Conservation (phyloP, 2,797 vertebrate species). For the Sebastes oblongus region DNA sequence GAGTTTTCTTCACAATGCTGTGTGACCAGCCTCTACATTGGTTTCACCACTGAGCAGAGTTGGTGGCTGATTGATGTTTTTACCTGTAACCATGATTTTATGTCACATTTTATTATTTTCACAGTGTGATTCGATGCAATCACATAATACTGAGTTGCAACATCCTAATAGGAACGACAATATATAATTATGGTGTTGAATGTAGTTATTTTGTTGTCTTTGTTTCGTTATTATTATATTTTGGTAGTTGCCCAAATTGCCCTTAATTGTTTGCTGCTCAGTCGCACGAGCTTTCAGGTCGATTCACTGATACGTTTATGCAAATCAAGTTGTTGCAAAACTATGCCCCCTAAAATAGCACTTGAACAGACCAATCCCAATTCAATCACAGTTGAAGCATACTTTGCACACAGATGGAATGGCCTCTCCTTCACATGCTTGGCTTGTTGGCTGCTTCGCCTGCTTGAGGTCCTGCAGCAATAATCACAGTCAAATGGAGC, state of each 20-base stretch:
- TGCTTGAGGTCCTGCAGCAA: conserved; percentile 36
- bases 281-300: conserved; percentile 5
- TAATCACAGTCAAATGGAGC: conserved; percentile 35
- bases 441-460: conserved; percentile 17
- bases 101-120: not conserved
- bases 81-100: not conserved
- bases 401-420: conserved; percentile 43
- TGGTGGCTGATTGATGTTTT: not conserved
- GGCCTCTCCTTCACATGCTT: conserved; percentile 27
- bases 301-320: conserved; percentile 26
- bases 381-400: conserved; percentile 35
- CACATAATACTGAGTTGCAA: not conserved
- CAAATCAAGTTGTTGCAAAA: conserved; percentile 32
- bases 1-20: not conserved
- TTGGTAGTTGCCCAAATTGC: conserved; percentile 14
- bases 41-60: no score
- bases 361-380: conserved; percentile 8
- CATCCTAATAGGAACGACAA: not conserved
- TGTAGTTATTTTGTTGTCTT: not conserved
- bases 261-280: conserved; percentile 20
- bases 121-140: not conserved
- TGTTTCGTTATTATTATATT: not conserved
- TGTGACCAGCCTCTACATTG: not conserved
- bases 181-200: not conserved
- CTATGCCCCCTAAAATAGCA: conserved; percentile 16